Base-by-base conservation (phyloP, 2,797 vertebrate genomes). In the Manis javanica region DNA sequence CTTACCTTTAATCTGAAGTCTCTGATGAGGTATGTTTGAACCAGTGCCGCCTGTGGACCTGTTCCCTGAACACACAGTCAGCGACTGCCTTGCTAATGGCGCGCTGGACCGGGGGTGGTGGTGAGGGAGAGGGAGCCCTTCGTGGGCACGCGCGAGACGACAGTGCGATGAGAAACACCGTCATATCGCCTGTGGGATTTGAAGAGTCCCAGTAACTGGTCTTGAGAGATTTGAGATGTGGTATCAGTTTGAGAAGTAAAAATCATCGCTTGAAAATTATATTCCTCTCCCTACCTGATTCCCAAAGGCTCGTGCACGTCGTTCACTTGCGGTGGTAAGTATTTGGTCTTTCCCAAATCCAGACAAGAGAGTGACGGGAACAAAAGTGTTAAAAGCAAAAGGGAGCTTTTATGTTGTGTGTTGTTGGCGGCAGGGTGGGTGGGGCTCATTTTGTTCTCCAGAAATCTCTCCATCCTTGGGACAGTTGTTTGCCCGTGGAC, bases 211-310 rank as follows among this genome's bases (percentile, higher is more conserved):
- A 61, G 51, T 42, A 82, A 94, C 37, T 57, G 10, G 6, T 34
- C 34, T 42, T 53, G 75, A 63, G 75, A 96, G 85, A 89, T 82
- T 95, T 81, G 18, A 63, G 83, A 34, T 81, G 77, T 51, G 39
- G 4, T 3, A 2, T 55, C 82, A 57, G 55, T 86, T 97, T 96
- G 77, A 34, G 63, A 95, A 93, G 79, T 92, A 90, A 55, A 69
- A 74, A 46, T 88, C 68, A 23, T 14, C 59, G 26, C 79, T 39
- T 34, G 87, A 24, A 57, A 26, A n/a, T 10, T 18, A 21, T 26
- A 55, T 63, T 74, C 59, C 71, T 75, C 42, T 29, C 64, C 4
- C 15, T 46, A 15, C 68, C 31, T 16, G 12, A 14, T 26, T 87
- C 51, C 31, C 31, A 11, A 57, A n/a, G 63, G 24, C 3, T 2